Conservation (phyloP, 2,797 vertebrate species). For the Scyliorhinus canicula region DNA sequence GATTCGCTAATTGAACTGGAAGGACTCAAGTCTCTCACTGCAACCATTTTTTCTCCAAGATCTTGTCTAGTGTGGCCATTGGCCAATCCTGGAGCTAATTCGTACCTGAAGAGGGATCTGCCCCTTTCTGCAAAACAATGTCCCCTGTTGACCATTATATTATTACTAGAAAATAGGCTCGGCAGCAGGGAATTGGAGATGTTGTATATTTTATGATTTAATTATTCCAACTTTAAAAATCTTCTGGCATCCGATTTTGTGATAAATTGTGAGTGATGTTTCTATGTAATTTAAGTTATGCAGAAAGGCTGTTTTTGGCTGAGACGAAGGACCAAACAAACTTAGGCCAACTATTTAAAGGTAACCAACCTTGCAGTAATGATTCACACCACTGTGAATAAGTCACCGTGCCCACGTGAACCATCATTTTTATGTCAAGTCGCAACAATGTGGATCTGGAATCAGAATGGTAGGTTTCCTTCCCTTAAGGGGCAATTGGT, state of each 20-base stretch:
- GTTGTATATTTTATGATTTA: not conserved
- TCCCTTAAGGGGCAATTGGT: not conserved
- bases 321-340: not conserved
- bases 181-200: not conserved
- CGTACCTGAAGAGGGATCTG: not conserved
- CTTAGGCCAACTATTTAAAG: not conserved
- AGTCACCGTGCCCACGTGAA: not conserved
- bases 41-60: not conserved
- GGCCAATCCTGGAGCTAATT: not conserved
- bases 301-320: not conserved
- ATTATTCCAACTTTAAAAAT: not conserved
- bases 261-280: not conserved
- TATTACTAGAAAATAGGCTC: not conserved
- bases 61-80: not conserved
- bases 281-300: not conserved
- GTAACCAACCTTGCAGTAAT: not conserved
- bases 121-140: not conserved
- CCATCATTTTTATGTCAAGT: not conserved
- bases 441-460: not conserved
- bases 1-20: not conserved
- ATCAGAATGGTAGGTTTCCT: not conserved
- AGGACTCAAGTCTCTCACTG: not conserved
- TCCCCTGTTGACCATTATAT: not conserved
- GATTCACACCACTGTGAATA: not conserved
- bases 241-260: not conserved